Conservation (phyloP, 2,113 vertebrate species). For the Lagopus muta region DNA sequence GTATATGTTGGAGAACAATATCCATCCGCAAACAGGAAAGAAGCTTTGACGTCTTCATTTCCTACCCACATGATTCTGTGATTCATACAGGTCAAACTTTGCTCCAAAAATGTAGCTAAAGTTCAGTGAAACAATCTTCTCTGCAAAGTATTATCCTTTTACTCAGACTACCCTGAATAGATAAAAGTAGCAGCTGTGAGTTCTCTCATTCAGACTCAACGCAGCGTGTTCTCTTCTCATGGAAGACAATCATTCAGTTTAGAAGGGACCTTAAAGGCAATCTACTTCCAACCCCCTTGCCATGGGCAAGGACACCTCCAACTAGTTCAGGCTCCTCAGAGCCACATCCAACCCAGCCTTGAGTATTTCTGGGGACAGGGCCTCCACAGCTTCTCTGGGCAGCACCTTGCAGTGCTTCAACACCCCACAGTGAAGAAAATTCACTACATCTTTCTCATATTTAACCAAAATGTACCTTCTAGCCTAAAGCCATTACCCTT, state of each 20-base stretch:
- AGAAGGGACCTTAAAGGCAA: background rate
- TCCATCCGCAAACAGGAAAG: conserved; percentile 41
- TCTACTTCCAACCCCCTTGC: background rate
- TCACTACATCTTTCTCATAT: no score
- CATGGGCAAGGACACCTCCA: no score
- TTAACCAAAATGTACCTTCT: background rate
- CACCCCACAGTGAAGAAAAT: background rate
- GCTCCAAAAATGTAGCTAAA: background rate
- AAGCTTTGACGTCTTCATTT: conserved; percentile 20
- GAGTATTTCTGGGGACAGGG: background rate
- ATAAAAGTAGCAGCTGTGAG: background rate
- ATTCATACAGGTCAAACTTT: background rate
- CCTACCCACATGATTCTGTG: background rate
- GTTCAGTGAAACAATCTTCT: background rate
- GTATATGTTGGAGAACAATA: conserved; percentile 19
- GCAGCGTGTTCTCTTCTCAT: background rate
- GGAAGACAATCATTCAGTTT: background rate
- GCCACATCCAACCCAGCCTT: background rate
- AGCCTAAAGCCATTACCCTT: background rate
- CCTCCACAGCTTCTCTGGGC: background rate
- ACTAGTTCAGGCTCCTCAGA: background rate
- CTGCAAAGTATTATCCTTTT: background rate
- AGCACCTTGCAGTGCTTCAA: background rate
- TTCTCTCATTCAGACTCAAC: background rate
- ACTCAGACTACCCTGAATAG: background rate